Evolutionary conservation across 2,797 vertebrate species (phyloP), one percentile per base, ranked within the genome.

Genomic region (Myripristis jacobus): DNA sequence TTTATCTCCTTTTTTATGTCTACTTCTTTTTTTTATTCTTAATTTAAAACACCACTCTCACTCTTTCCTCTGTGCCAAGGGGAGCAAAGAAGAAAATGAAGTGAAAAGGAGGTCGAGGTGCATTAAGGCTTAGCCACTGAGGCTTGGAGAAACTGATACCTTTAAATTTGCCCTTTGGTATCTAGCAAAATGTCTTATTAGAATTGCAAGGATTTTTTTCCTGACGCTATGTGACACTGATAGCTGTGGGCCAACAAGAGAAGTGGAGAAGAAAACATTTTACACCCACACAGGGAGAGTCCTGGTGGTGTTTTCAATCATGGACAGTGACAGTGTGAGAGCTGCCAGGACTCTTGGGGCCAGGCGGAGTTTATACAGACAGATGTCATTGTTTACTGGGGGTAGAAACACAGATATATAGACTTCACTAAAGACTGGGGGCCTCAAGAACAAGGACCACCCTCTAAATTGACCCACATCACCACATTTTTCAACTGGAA

Each of bases 401-500:
- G 73, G 31, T n/a, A 41, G 31, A 55, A 36, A 58, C 44, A 65
- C 27, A 54, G 11, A 73, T 19, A 50, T 38, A 68, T 18, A 57
- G 58, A 43, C 50, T 61, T 73, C 25, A 61, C 54, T 54, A 59
- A 68, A 64, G 61, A 62, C 41, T 52, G 50, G 2, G 47, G 50
- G 38, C 57, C 38, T 77, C 34, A 66, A 75, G 62, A 43, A 77
- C 56, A 36, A 66, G 55, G 22, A 65, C 38, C 57, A 74, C 34
- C n/a, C 25, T 38, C 73, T 31, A 60, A 48, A 46, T 64, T 50
- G 43, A 68, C 22, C n/a, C 66, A 52, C 58, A 76, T 59, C 7
- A 53, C n/a, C 71, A 36, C 36, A 82, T 58, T 70, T 63, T 66
- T 79, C 53, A 47, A 11, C 48, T 53, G 6, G 44, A 24, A 77